Evolutionary conservation across 2,888 invertebrate genomes (phyloP), one percentile per base, ranked within the genome.

Genomic region (Polietes domitor): DNA sequence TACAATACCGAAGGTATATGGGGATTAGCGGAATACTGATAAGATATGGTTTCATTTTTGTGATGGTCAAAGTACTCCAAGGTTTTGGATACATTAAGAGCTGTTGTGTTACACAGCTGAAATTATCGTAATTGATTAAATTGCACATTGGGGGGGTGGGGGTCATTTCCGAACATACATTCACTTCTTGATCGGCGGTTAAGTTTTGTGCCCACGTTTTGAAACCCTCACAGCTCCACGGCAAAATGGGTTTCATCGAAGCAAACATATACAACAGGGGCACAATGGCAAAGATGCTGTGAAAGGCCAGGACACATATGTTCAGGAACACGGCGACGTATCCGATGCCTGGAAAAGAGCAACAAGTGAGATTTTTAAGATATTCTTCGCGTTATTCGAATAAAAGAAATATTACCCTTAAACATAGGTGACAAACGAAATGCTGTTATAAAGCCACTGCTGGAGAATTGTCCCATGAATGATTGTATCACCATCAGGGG

Each of bases 401-500:
- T n/a, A 2, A n/a, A n/a, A 3, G 15, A 4, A 47, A 47, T 47
- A 17, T 85, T 92, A 96, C 97, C 98, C 95, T 98, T 98, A 91
- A 98, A 97, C 61, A 97, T 93, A 1, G 98, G 97, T 78, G 95
- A 94, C 83, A 96, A 94, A 86, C 95, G 95, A 93, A 97, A 97
- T 68, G 96, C 94, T 12, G 96, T 96, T 88, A 97, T 95, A 86
- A 96, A 96, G 86, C 97, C 96, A 70, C 95, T 95, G 88, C 96
- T 96, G 21, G 96, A 94, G 91, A 97, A 97, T 90, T 98, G 98
- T 28, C 98, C 98, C 88, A 98, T 93, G n/a, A 96, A 95, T 0
- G 97, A 95, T 92, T 98, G 98, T 93, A 98, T 93, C 89, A 97
- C 96, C 89, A 97, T 96, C 82, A 98, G 93, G 0, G 98, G 98